Conservation (phyloP, 2,113 vertebrate genomes). For the Capricornis sumatraensis region DNA sequence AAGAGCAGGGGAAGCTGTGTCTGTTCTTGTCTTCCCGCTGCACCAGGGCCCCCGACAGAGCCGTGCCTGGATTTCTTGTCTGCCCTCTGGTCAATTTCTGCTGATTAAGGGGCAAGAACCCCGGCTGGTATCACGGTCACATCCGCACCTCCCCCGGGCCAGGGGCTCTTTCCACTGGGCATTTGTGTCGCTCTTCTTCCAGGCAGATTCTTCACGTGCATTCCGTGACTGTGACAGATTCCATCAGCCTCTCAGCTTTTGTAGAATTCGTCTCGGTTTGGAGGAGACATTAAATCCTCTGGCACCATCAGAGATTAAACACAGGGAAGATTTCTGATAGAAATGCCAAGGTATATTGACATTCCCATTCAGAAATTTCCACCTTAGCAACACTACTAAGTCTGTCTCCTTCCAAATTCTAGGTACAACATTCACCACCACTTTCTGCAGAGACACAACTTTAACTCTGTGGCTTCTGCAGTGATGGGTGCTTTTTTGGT, state of each 20-base stretch:
- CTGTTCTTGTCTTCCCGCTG: background rate
- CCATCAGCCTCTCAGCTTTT: background rate
- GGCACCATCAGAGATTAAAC: background rate
- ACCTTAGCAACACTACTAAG: background rate
- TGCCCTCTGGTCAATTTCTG: background rate
- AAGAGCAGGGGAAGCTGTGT: background rate
- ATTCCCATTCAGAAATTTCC: background rate
- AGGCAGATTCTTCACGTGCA: accelerated
- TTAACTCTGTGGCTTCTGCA: background rate
- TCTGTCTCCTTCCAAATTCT: background rate
- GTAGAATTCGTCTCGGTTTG: background rate
- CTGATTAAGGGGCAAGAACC: background rate
- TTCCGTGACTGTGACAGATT: too few species aligned
- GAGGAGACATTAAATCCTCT: background rate
- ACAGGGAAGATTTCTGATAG: background rate
- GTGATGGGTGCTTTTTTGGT: too few species aligned
- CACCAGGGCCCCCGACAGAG: background rate
- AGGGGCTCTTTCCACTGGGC: background rate
- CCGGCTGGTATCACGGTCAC: accelerated
- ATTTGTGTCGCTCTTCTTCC: too few species aligned
- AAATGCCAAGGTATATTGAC: background rate
- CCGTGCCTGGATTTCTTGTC: background rate
- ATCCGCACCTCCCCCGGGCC: accelerated
- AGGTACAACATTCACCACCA: background rate
- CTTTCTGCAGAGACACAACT: background rate